phyloP scores from a whole-genome alignment of 30 jellyfish, hydroid and myxozoan species.

The Aurelia sp. region DNA sequence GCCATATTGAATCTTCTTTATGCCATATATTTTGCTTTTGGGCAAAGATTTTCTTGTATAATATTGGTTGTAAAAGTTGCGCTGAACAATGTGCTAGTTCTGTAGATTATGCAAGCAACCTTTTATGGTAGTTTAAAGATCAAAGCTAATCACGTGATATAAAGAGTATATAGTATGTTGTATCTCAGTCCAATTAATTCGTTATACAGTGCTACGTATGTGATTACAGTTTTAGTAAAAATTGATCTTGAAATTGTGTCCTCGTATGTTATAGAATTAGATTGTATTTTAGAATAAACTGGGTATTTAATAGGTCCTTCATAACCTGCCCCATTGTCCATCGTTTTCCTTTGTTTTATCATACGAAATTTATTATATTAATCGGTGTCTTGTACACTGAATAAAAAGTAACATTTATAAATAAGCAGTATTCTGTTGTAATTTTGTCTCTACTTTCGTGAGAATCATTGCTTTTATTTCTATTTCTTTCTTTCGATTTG shows the following conservation, averaged over 20 bases:
- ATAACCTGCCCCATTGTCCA: not conserved
- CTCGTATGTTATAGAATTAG: conserved; percentile 64
- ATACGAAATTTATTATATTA: conserved; percentile 12
- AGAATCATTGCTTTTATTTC: conserved; percentile 1
- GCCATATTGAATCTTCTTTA: too few species aligned
- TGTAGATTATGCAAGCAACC: conserved; percentile 43
- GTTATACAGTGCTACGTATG: conserved; percentile 13
- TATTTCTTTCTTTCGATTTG: not conserved
- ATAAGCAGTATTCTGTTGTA: conserved; percentile 45
- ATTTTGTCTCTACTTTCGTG: conserved; percentile 12
- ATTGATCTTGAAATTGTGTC: conserved; percentile 65
- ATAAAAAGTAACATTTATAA: conserved; percentile 38
- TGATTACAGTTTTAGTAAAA: conserved; percentile 68
- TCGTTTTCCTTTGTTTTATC: conserved; percentile 46
- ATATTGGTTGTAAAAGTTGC: conserved; percentile 28
- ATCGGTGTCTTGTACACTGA: conserved; percentile 41
- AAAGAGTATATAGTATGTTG: conserved; percentile 41
- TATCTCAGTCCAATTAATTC: conserved; percentile 40
- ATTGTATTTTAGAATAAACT: conserved; percentile 61
- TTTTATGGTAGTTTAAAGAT: not conserved
- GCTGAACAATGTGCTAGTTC: conserved; percentile 17
- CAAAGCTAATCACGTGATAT: conserved; percentile 31
- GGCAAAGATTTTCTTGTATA: conserved; percentile 6
- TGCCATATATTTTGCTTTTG: not conserved
- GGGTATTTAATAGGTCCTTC: conserved; percentile 64